Conservation (phyloP, 2,888 invertebrate genomes). For the Drosophila robusta region DNA sequence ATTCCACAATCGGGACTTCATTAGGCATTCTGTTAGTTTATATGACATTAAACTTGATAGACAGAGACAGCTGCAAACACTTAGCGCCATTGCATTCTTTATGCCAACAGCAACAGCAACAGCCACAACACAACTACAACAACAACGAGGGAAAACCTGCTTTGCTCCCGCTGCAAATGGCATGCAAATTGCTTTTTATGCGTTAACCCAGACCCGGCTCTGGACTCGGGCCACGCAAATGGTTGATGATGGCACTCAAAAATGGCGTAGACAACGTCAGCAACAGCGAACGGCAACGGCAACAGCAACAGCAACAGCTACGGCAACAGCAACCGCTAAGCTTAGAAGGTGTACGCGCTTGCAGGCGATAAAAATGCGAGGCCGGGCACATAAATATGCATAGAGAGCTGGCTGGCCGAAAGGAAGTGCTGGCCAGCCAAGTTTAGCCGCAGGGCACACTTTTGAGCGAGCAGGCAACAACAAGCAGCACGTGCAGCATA, state of each 20-base stretch:
- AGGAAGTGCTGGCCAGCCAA: conserved; percentile 71
- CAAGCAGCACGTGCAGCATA: conserved; percentile 74
- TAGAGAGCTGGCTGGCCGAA: conserved; percentile 54
- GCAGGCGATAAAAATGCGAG: conserved; percentile 64
- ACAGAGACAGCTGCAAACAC: conserved; percentile 57
- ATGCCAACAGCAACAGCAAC: conserved; percentile 46
- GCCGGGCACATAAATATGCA: conserved; percentile 74
- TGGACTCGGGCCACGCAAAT: conserved; percentile 52
- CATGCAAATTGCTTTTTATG: conserved; percentile 81
- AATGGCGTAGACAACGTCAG: conserved; percentile 71
- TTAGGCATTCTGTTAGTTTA: conserved; percentile 44
- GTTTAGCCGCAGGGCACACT: conserved; percentile 78
- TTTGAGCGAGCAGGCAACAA: conserved; percentile 56
- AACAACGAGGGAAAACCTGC: conserved; percentile 58
- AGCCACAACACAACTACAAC: conserved; percentile 12
- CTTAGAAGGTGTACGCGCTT: conserved; percentile 69
- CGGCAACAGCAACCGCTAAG: conserved; percentile 29
- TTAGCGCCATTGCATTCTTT: conserved; percentile 75
- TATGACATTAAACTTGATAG: conserved; percentile 44
- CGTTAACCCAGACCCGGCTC: conserved; percentile 55
- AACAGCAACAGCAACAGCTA: conserved; percentile 17
- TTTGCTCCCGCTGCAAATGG: conserved; percentile 72
- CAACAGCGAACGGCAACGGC: conserved; percentile 32
- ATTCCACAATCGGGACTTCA: conserved; percentile 39
- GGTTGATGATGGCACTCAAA: conserved; percentile 79